Percentiles rank a stretch among this genome's conserved stretches.
Evolutionary conservation across 2,888 invertebrate species (phyloP).

Genomic region (Nomada goodeniana): DNA sequence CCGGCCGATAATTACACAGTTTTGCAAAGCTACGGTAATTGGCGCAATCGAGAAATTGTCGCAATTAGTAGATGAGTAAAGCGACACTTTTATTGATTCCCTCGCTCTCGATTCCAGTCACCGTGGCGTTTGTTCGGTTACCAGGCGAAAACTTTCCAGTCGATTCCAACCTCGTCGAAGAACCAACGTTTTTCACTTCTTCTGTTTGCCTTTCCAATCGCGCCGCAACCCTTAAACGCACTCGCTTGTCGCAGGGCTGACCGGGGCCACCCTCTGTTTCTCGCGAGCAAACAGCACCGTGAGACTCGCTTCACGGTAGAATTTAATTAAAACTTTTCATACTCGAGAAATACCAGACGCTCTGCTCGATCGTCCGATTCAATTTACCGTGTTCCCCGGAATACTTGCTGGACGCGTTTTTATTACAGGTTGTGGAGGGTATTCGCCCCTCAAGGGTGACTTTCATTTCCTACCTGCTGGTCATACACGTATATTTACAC

Average conservation of each 20-base stretch:
- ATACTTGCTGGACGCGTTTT: neutral
- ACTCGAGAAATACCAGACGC: slow-evolving; percentile 14
- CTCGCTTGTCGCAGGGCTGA: neutral
- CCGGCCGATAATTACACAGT: slow-evolving; percentile 64
- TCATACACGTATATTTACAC: neutral
- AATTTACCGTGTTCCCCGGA: neutral
- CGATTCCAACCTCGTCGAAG: slow-evolving; percentile 10
- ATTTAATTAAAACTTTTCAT: slow-evolving; percentile 41
- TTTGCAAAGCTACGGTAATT: slow-evolving; percentile 61
- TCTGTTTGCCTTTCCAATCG: slow-evolving; percentile 19
- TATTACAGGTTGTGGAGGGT: too few species aligned
- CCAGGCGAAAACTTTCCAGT: slow-evolving; percentile 17
- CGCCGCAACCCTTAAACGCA: neutral
- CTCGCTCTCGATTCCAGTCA: neutral
- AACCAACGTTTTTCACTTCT: neutral
- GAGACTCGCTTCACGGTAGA: neutral
- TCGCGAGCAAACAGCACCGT: neutral
- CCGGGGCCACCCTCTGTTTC: neutral
- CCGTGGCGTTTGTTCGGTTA: neutral
- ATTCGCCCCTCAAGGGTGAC: too few species aligned
- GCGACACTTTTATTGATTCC: slow-evolving; percentile 63
- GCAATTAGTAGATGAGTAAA: slow-evolving; percentile 58
- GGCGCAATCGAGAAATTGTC: slow-evolving; percentile 63
- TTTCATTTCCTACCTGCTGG: neutral
- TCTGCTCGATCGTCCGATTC: neutral